Evolutionary conservation across 2,797 vertebrate genomes (phyloP).

Genomic region (Thaleichthys pacificus): DNA sequence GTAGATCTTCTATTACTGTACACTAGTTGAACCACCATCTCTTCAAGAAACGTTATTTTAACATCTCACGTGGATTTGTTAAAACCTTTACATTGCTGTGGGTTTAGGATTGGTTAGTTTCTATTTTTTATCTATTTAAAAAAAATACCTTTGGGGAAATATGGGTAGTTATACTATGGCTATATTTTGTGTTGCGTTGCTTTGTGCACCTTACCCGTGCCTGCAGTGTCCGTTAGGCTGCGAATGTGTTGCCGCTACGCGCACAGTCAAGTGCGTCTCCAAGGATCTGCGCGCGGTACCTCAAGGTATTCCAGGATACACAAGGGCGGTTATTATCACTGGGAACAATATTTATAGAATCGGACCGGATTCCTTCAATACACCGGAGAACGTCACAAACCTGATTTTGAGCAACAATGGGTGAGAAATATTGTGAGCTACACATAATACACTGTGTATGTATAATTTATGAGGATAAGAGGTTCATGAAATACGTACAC

Average conservation of each 20-base stretch:
- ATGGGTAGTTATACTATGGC: neutral
- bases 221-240: conserved; percentile 70
- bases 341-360: conserved; percentile 69
- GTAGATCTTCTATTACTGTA: neutral
- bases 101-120: neutral
- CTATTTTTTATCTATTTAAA: neutral
- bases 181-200: conserved; percentile 57
- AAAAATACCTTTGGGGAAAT: neutral
- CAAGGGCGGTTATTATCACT: conserved; percentile 69
- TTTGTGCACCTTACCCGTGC: conserved; percentile 52
- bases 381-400: conserved; percentile 72
- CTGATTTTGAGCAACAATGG: conserved; percentile 77
- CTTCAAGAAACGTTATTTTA: neutral
- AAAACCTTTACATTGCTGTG: no score
- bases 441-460: neutral
- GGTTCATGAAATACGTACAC: no score
- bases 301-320: conserved; percentile 63
- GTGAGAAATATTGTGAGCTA: conserved; percentile 58
- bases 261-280: conserved; percentile 73
- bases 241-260: conserved; percentile 70
- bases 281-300: conserved; percentile 67
- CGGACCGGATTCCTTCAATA: conserved; percentile 64
- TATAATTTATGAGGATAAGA: neutral
- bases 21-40: neutral
- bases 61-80: no score